A percentile compares a stretch with the other conserved stretches of the same genome.
Evolutionary conservation across 2,113 vertebrate genomes (phyloP).

Genomic region (Crotophaga sulcirostris): DNA sequence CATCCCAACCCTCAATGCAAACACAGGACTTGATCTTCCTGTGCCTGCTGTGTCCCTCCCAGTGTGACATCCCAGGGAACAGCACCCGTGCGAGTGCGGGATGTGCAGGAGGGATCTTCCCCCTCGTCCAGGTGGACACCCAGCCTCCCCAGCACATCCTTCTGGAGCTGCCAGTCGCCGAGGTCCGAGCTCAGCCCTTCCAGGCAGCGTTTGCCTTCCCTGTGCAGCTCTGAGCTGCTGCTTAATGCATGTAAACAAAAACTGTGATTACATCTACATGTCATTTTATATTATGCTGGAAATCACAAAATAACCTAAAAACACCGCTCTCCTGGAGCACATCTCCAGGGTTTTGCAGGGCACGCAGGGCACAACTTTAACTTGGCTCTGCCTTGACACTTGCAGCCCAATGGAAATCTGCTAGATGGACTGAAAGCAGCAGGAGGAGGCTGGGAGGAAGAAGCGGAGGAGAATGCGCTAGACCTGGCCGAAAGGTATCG

Average conservation of each 20-base stretch:
- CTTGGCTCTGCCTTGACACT: background rate
- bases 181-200: background rate
- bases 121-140: background rate
- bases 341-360: background rate
- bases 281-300: background rate
- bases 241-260: background rate
- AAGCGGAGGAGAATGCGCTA: background rate
- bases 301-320: background rate
- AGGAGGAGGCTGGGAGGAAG: background rate
- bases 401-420: background rate
- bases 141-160: fast-evolving
- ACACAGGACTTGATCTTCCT: background rate
- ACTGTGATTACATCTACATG: background rate
- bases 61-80: fast-evolving
- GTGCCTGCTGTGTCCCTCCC: background rate
- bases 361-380: background rate
- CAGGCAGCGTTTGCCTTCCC: fast-evolving
- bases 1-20: background rate
- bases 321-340: fast-evolving
- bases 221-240: fast-evolving
- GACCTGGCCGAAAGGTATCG: slow-evolving; percentile 59
- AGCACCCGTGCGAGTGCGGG: fast-evolving
- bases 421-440: fast-evolving
- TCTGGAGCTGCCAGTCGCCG: fast-evolving
- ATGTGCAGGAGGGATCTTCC: background rate